Base-by-base conservation (phyloP, 2,888 invertebrate species). In the Pteria penguin region DNA sequence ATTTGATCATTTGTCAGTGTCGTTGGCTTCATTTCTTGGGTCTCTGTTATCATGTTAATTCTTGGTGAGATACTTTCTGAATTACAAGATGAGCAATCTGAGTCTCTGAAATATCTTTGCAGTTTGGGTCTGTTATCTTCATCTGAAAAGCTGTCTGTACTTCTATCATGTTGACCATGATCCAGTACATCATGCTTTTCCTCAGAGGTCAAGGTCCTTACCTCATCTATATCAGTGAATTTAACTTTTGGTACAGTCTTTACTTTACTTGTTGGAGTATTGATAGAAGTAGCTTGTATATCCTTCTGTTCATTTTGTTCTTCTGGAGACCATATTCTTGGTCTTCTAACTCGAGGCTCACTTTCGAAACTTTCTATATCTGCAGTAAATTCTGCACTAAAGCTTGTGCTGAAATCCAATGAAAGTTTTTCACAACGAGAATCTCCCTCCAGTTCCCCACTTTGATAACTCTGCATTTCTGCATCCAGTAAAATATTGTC, bases 51-150 rank as follows among this genome's bases (percentile, higher is more conserved):
- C 22, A 61, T 5, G 31, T 29, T 22, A 31, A 4, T 33, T 22
- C 24, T 32, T 33, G 27, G 65, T 36, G 45, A 36, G 18, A 24
- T 45, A 14, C 11, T 45, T 18, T 65, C 65, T 18, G 65, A 36
- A 14, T 33, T 65, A 65, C 65, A 65, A 24, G 70, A 70, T 2
- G 70, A 70, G 24, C 60, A 45, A 4, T 61, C 61, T 27, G 70
- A 70, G 52, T 70, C 70, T 4, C 27, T 45, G 32, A 61, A 70
- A 70, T 36, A 70, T 14, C 70, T 57, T 5, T 60, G 61, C 0
- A 70, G 52, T 24, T 60, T 60, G 4, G 70, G 70, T n/a, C 24
- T 65, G 24, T 36, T 24, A 36, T 24, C 14, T 22, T 65, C 65
- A 65, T 65, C 65, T 1, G 36, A 24, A 36, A 65, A 65, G 45